A percentile compares a stretch with the other conserved stretches of the same genome.
phyloP scores from a whole-genome alignment of 1,140 invertebrate species.

The Cyclargus thomasi region DNA sequence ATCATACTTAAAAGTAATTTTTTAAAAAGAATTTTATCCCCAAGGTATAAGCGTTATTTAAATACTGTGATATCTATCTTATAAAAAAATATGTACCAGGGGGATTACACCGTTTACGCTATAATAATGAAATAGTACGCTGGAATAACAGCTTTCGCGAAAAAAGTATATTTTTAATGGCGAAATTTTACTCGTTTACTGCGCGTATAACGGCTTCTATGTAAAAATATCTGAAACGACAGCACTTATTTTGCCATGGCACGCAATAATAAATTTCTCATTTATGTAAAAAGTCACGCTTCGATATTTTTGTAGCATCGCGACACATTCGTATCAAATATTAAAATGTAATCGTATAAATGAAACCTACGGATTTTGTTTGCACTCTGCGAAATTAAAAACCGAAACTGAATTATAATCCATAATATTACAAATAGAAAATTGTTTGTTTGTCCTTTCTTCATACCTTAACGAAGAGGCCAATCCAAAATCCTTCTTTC shows the following conservation, averaged over 20 bases:
- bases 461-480: too few relatives aligned
- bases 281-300: constrained; percentile 12
- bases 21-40: background rate
- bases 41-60: too few relatives aligned
- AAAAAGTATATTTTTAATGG: background rate
- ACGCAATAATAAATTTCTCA: constrained; percentile 14
- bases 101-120: too few relatives aligned
- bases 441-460: background rate
- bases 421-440: too few relatives aligned
- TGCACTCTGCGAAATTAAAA: constrained; percentile 10
- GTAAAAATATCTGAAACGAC: constrained; percentile 7
- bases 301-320: background rate
- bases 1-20: too few relatives aligned
- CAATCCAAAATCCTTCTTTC: too few relatives aligned
- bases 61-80: too few relatives aligned
- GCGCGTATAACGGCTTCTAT: background rate
- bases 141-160: background rate
- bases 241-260: background rate
- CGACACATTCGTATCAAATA: background rate
- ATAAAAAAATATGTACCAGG: too few relatives aligned
- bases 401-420: background rate
- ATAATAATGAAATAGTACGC: background rate
- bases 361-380: constrained; percentile 8
- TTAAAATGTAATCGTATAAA: constrained; percentile 13
- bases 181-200: background rate